Base-by-base conservation (phyloP, 2,113 vertebrate genomes). In the Poeciliopsis prolifica region DNA sequence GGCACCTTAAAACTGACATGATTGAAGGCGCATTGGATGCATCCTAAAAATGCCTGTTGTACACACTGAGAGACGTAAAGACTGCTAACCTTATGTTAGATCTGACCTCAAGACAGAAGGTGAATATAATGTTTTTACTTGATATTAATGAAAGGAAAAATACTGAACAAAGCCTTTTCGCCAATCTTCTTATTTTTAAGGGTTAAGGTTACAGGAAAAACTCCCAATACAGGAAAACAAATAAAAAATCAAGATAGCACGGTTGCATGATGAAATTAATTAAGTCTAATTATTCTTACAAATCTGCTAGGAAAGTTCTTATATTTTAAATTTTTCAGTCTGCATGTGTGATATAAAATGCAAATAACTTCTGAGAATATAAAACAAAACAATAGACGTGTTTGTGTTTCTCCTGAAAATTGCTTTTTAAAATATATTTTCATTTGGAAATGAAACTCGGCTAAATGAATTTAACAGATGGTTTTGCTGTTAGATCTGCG, bases 1-100 rank as follows among this genome's bases (percentile, higher is more conserved):
- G 86, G 88, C 87, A 61, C 85, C 87, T 80, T 89, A 75, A 90
- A 89, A 85, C 67, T 79, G 74, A 81, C 85, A 89, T 80, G 84
- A 89, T 90, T 77, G 74, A 74, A 64, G 42, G 84, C 5, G 48
- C 48, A 74, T 72, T 63, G 64, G 82, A 67, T 84, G 85, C 88
- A 80, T 84, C 79, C 88, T 84, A 78, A 84, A 89, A 78, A 78
- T 65, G 70, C 31, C 72, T 81, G 68, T 78, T 72, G 74, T 75
- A 72, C 78, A 79, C 83, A 79, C 75, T 80, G 61, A 60, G 42
- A 74, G 42, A 70, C 68, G 72, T 78, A 73, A 76, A 70, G 72
- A 61, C 54, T 15, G 42, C 73, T 83, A 72, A 74, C 74, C 72
- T 74, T 77, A 22, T 61, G 71, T 68, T 83, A 14, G 60, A 24